Percentiles rank a stretch among this genome's conserved stretches.
Evolutionary conservation across 2,113 vertebrate genomes (phyloP).

Genomic region (Cyprinodon variegatus): DNA sequence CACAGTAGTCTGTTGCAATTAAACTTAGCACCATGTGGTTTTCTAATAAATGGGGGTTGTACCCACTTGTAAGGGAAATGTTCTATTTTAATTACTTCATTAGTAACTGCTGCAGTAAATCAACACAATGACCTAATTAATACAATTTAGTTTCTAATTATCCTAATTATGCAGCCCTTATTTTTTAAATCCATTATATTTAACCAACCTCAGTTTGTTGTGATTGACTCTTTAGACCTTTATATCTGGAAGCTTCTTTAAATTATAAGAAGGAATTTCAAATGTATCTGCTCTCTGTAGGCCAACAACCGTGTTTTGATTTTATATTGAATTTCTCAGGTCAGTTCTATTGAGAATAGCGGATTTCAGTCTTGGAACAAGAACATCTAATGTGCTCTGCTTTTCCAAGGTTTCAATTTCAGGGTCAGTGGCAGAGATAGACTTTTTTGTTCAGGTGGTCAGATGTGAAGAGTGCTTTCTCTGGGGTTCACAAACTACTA

Average conservation of each 20-base stretch:
- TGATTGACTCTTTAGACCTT: neutral
- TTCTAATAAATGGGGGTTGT: neutral
- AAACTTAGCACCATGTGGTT: neutral
- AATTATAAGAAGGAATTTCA: neutral
- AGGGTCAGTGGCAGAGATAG: too few species aligned
- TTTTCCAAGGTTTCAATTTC: too few species aligned
- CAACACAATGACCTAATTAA: neutral
- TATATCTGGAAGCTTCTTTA: neutral
- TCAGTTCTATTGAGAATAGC: neutral
- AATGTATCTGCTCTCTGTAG: neutral
- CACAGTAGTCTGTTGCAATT: neutral
- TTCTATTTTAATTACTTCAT: neutral
- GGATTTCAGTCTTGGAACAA: too few species aligned
- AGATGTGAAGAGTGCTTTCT: too few species aligned
- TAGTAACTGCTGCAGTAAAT: neutral
- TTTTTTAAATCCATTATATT: neutral
- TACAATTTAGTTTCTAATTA: conserved; percentile 9
- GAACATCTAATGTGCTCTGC: too few species aligned
- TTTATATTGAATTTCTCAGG: neutral
- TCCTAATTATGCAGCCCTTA: neutral
- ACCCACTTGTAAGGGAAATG: neutral
- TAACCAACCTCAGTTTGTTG: conserved; percentile 1
- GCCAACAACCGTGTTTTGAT: neutral
- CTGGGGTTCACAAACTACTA: too few species aligned
- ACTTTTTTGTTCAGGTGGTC: too few species aligned